Conservation (phyloP, 2,113 vertebrate species). For the Macquaria australasica region DNA sequence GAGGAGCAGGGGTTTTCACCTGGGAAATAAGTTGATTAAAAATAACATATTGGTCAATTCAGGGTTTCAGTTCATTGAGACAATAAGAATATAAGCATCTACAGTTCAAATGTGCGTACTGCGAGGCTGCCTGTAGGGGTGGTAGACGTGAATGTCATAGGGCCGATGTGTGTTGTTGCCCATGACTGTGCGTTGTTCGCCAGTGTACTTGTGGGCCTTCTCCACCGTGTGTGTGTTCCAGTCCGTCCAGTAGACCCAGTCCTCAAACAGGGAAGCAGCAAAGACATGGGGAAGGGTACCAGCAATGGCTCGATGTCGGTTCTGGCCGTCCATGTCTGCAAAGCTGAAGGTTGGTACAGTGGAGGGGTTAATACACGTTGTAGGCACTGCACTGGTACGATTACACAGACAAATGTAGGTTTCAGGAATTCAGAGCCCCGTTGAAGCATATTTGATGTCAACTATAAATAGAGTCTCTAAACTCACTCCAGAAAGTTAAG, state of each 20-base stretch:
- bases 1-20: constrained; percentile 80
- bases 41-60: background rate
- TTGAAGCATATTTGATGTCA: background rate
- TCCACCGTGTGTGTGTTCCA: constrained; percentile 83
- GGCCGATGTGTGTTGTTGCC: constrained; percentile 84
- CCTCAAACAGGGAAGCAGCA: constrained; percentile 80
- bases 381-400: background rate
- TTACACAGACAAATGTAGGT: background rate
- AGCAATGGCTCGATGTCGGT: constrained; percentile 77
- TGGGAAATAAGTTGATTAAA: constrained; percentile 20
- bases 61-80: background rate
- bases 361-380: background rate
- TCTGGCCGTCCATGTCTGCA: constrained; percentile 82
- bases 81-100: background rate
- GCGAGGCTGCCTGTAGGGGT: constrained; percentile 81
- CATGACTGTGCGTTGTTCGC: constrained; percentile 75
- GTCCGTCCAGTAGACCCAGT: constrained; percentile 83
- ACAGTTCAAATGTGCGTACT: constrained; percentile 53
- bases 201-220: constrained; percentile 82
- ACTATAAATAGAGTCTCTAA: background rate
- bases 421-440: background rate
- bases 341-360: constrained; percentile 59
- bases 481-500: constrained; percentile 83
- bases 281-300: constrained; percentile 80
- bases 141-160: constrained; percentile 78